Base-by-base conservation (phyloP, 2,888 invertebrate genomes). In the Morpho helenor region DNA sequence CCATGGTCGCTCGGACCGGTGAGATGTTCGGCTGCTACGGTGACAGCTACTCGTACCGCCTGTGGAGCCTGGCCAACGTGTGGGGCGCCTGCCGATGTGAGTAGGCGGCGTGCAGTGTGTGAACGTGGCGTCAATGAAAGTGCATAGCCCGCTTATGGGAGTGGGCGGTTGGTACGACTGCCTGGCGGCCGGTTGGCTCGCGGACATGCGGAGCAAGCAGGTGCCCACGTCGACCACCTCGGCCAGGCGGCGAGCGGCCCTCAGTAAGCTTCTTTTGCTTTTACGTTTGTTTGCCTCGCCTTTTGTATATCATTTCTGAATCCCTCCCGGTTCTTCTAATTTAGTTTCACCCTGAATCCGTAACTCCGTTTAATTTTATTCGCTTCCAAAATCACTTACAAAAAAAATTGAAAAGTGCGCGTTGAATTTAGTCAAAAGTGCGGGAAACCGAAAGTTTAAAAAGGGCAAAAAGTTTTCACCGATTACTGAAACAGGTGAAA, bases 1-100 rank as follows among this genome's bases (percentile, higher is more conserved):
- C 93, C 93, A 94, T 94, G 93, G 95, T 95, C 94, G 95, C 95
- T 93, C 94, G 94, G 93, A 94, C 93, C 91, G 92, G 93, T 92
- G 94, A 92, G 91, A 94, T 94, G 94, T 94, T 93, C 92, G 93
- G 93, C 83, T 93, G 93, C 91, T 93, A 93, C 91, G 89, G 89
- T 87, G 94, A 94, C 91, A 94, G 94, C 92, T 94, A 94, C 91
- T 94, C 94, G 84, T 94, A 94, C 91, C 92, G 94, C 85, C 93
- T 94, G 86, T 94, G 94, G 94, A 94, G 94, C 91, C 91, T 94
- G 87, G 94, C 94, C 91, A 94, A 94, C 91, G 94, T 94, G 77
- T 94, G 94, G 94, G 93, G 93, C 91, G 93, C 93, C 91, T 94
- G 93, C 87, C 93, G 94, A 92, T 93, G 94, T 94, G 92, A 94